Percentiles rank a stretch among this genome's conserved stretches.
phyloP scores from a whole-genome alignment of 2,797 vertebrate species.

The Neomorphus geoffroyi region DNA sequence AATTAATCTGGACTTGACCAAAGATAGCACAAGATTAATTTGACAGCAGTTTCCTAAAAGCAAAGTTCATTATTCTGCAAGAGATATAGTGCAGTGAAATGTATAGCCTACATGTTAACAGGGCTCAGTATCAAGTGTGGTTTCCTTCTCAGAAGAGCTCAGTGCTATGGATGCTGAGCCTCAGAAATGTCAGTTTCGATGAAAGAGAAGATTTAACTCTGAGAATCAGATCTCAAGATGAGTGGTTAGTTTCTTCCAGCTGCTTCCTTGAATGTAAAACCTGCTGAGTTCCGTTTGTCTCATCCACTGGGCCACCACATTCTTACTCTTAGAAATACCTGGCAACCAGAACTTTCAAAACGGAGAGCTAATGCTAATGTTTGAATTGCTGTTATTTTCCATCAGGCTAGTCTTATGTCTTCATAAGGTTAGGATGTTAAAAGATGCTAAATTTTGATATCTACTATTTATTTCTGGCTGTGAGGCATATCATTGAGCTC shows the following conservation, averaged over 20 bases:
- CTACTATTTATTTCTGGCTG: background rate
- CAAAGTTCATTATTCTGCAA: background rate
- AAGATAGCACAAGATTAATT: background rate
- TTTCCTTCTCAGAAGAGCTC: background rate
- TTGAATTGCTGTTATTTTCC: background rate
- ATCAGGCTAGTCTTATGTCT: background rate
- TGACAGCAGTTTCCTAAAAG: background rate
- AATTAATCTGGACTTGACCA: background rate
- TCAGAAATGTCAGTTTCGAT: background rate
- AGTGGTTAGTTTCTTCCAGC: background rate
- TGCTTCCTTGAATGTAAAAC: background rate
- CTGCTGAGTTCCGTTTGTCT: background rate
- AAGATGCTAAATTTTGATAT: background rate
- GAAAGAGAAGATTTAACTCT: background rate
- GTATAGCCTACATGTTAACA: background rate
- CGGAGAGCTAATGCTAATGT: background rate
- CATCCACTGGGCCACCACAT: background rate
- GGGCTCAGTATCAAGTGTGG: background rate
- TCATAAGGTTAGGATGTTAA: background rate
- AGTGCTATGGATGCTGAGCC: background rate
- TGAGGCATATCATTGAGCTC: background rate
- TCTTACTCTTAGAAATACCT: background rate
- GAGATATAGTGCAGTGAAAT: no score
- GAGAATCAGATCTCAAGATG: background rate
- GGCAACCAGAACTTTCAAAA: background rate